Evolutionary conservation across 2,888 invertebrate genomes (phyloP), one percentile per base, ranked within the genome.

Genomic region (Cinara cedri): DNA sequence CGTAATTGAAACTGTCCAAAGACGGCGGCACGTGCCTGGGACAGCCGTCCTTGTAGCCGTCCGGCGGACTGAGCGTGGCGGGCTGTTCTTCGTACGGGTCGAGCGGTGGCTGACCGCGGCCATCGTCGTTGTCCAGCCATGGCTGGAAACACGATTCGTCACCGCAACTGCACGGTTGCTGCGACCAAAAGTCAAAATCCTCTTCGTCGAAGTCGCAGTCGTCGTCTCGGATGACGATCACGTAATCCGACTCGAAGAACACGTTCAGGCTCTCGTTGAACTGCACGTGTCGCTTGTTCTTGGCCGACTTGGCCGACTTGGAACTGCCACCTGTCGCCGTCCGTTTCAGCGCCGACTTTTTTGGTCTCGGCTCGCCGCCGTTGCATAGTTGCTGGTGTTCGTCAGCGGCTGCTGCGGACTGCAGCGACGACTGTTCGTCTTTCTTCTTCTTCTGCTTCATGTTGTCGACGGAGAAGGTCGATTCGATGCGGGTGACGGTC

Each of bases 171-270:
- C 93, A 93, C 81, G 90, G 90, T 85, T 90, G 91, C 83, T 89
- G 90, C 1, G 78, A 78, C 78, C 78, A 78, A 51, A 78, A 78
- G 51, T 78, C 78, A 51, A 78, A 78, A 51, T 78, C 78, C 84
- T 93, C 90, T 85, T 93, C 94, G 84, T 93, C 93, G 81, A 93
- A 94, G 85, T 91, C 93, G 84, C 91, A 91, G 85, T 93, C 93
- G 85, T 95, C 95, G 85, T 95, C 95, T 81, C 95, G 91, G 82
- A 95, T 94, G 82, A 95, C 89, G 84, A 95, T 95, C 84, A 95
- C 95, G 85, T 95, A 95, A 87, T 95, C 95, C 72, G 95, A 95
- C 84, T 95, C 95, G 86, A 95, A 95, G 87, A 94, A 95, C 86
- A 94, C 93, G 87, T 95, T 95, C 75, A 93, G 90, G 84, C 91